Conservation (phyloP, 2,113 vertebrate genomes). For the cattle (Bos taurus) region ARS-UCD2.0 NC_037356.1:30075001-30075500, state of each 20-base stretch:
- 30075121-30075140: background rate
- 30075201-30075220: fast-evolving
- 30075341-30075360: background rate
- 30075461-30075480: background rate
- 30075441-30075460: background rate
- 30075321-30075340: background rate
- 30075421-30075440: background rate
- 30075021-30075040: background rate
- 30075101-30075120: background rate
- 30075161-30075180: background rate
- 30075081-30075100: background rate
- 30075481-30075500: background rate
- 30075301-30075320: background rate
- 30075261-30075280: background rate
- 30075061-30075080: background rate
- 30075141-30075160: background rate
- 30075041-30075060: background rate
- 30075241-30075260: no score
- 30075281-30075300: background rate
- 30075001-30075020: background rate
- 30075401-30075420: background rate
- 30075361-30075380: background rate
- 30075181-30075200: background rate
- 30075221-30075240: background rate
- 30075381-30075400: background rate